Base-by-base conservation (phyloP, 2,888 invertebrate species). In the Chromoteleia sp. region DNA sequence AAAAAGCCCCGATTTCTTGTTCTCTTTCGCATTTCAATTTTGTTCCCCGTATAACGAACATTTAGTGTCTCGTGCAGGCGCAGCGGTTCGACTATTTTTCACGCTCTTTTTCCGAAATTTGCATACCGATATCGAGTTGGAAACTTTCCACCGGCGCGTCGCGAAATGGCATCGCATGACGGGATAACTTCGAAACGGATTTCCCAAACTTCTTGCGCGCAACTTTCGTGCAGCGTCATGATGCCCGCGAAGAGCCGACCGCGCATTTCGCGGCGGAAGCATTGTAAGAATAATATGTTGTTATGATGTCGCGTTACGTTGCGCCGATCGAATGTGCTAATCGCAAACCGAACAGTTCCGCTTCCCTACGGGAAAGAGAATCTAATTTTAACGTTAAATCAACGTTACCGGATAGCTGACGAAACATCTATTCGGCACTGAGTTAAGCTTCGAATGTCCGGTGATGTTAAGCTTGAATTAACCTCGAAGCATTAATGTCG, bases 41-140 rank as follows among this genome's bases (percentile, higher is more conserved):
- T 19, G 65, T 45, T 30, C 8, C 52, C 52, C 54, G 33, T 30
- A 25, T 74, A 74, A 79, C 70, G 74, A 75, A 75, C 80, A 58
- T 75, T 80, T 58, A 68, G 80, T 61, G 70, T 70, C 79, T 54
- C 67, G 45, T 59, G 61, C 79, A 73, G 65, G 7, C 73, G 67
- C 56, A 36, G n/a, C 61, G 43, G n/a, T 52, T 67, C 52, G 58
- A 19, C 67, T 59, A 79, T 73, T 79, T 73, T 79, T 79, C 79
- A 79, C 79, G 73, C 79, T 67, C 79, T 67, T 79, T 79, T 73
- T 71, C 73, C 52, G 14, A 73, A 79, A 79, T 79, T 79, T 79
- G 73, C 79, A 79, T 79, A 61, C 65, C 65, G 73, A 73, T 73
- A 79, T 79, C 73, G 73, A 79, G 71, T 79, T 79, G 73, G 36